These are phyloP conservation scores for Numida meleagris DNA, from an alignment of 2,113 vertebrate genomes.

Conservation along the genomic window DNA sequence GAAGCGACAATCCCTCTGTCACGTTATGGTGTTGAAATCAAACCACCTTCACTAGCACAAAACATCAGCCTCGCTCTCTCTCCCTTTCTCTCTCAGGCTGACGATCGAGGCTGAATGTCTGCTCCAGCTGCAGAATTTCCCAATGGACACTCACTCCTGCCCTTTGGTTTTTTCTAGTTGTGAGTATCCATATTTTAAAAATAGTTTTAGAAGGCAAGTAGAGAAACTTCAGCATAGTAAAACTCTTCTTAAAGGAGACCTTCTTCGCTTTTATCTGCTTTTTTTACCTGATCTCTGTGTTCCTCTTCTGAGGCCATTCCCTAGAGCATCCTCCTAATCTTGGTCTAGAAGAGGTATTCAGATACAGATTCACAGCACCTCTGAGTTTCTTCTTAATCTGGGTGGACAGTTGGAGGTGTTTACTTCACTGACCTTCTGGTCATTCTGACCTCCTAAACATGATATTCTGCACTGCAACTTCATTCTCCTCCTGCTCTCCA, in stretches of 20 bases:
- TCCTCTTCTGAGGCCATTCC: not conserved
- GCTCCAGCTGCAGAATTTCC: constrained; percentile 94
- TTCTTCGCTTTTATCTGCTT: not conserved
- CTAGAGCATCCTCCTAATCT: not conserved
- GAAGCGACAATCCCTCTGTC: constrained; percentile 24
- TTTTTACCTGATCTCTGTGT: not conserved
- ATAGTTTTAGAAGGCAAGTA: not conserved
- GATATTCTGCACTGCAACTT: not conserved
- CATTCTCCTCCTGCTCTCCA: not conserved
- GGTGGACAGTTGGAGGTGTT: not conserved
- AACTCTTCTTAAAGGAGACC: not conserved
- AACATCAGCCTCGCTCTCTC: constrained; percentile 37
- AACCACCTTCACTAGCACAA: not conserved
- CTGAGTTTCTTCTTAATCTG: not conserved
- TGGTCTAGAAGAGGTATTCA: not conserved
- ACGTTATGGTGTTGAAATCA: not conserved
- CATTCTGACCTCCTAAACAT: not conserved
- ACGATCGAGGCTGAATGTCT: constrained; percentile 95
- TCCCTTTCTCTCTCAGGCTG: constrained; percentile 80
- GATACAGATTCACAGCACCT: not conserved
- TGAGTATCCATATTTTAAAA: constrained; percentile 80
- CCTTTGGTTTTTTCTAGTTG: constrained; percentile 98
- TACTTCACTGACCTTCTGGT: not conserved
- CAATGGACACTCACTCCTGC: constrained; percentile 97
- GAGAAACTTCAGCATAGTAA: not conserved